Base-by-base conservation (phyloP, 2,113 vertebrate species). In the Planiliza haematocheilus region DNA sequence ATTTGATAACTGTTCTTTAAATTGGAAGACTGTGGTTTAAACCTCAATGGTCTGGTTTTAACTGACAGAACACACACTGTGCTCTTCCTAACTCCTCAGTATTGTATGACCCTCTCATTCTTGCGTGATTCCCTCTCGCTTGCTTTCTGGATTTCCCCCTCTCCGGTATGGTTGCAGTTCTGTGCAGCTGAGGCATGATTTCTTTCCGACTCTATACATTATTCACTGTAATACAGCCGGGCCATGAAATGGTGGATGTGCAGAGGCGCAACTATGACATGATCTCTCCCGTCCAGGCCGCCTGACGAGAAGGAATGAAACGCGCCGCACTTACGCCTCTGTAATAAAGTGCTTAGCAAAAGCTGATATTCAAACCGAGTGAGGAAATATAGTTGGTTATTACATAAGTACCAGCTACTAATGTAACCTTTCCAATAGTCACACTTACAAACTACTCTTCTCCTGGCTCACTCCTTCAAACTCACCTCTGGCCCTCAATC, bases 201-300 rank as follows among this genome's bases (percentile, higher is more conserved):
- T 77, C 68, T 52, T 77, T 82, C 62, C 65, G 45, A 38, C n/a
- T 53, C 63, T 63, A 86, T 88, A 89, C 82, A 86, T 90, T 87
- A 88, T 89, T 88, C 53, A 86, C 85, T 86, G 85, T 79, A 88
- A 82, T 87, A 85, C 81, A 86, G 79, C 83, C 76, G 56, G 84
- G 76, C 70, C 71, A 75, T 82, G 82, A 89, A 85, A 83, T 66
- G 43, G 52, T 74, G 41, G 78, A 51, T 71, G 74, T 36, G 76
- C 68, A 82, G 58, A 82, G 77, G 58, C 36, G 34, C 51, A 69
- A 78, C 74, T 76, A 61, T 75, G 74, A 83, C 84, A 88, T 74
- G 73, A 82, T 82, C 78, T 67, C 56, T 49, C 65, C 75, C 61
- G 70, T 81, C 70, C 70, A 85, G 79, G 38, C 21, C 36, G 50